A percentile compares a stretch with the other conserved stretches of the same genome.
Conservation (phyloP, 2,888 invertebrate species). For the Fissipunctia ypsillon region DNA sequence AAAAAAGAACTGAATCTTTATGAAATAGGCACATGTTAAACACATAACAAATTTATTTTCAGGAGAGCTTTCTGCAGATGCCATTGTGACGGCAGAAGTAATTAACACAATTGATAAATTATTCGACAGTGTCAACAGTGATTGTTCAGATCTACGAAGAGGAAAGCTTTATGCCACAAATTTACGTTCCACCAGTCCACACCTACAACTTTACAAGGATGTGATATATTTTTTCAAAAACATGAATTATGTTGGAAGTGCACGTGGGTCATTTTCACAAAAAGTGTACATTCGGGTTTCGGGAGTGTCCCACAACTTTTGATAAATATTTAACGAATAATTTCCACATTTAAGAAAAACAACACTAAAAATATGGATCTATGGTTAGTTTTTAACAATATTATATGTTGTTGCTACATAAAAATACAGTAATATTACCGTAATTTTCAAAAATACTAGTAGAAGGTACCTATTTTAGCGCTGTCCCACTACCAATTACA, state of each 20-base stretch:
- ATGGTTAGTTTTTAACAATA: no score
- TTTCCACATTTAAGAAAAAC: no score
- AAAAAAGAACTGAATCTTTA: background rate
- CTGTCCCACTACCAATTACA: no score
- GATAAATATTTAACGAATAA: no score
- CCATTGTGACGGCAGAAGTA: background rate
- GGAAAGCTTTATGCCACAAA: background rate
- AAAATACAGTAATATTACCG: no score
- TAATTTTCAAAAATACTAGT: no score
- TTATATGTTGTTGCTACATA: no score
- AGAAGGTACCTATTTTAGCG: no score
- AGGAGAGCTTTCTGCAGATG: background rate
- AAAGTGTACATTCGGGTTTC: no score
- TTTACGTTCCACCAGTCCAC: background rate
- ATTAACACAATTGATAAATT: background rate
- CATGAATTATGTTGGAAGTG: background rate
- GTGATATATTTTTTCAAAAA: background rate
- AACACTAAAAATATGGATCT: no score
- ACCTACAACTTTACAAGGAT: background rate
- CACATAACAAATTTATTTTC: background rate
- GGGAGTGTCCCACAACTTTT: no score
- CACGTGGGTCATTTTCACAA: no score
- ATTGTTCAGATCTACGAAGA: background rate
- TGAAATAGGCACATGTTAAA: background rate
- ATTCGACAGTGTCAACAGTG: background rate